Base-by-base conservation (phyloP, 1,140 invertebrate species). In the Euwallacea fornicatus region DNA sequence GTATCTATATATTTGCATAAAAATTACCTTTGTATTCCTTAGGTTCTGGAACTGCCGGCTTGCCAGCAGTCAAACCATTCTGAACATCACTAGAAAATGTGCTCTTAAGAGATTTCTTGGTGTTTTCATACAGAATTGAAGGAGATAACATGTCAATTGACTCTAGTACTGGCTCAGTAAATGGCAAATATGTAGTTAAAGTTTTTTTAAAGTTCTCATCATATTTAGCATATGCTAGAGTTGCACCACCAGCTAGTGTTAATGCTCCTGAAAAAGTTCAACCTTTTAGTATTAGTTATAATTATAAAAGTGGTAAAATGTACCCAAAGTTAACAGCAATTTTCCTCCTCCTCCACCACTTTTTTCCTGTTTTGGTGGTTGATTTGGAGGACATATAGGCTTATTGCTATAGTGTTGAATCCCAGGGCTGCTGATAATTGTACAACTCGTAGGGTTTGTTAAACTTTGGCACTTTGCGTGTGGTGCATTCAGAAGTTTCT, bases 161-260 rank as follows among this genome's bases (percentile, higher is more conserved):
- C 74, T 87, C 86, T 54, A 93, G 85, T 11, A 90, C 81, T 13
- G 85, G 79, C 73, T 91, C 88, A 2, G 87, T 86, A 55, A 86
- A 88, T 56, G 91, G 91, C 47, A 87, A 83, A 81, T 90, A 90
- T 54, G 85, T 82, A 76, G 87, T 87, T 6, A 92, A 78, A 76
- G 83, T 85, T 76, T 86, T 84, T 70, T 90, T 84, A 74, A 91
- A 88, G 55, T 89, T 86, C 55, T 85, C 83, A 79, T 91, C 87
- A 76, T 87, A 88, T 83, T 90, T 91, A 21, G 88, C 89, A 78
- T 88, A 89, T 54, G 85, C 86, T 58, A 89, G 78, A n/a, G 86
- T 85, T 55, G 85, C 82, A 63, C 85, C 83, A 55, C 86, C 85
- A 21, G 87, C 69, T 16, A 88, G 78, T 47, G 87, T 78, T 43